Conservation (phyloP, 2,888 invertebrate genomes). For the Sussaba pulchella region DNA sequence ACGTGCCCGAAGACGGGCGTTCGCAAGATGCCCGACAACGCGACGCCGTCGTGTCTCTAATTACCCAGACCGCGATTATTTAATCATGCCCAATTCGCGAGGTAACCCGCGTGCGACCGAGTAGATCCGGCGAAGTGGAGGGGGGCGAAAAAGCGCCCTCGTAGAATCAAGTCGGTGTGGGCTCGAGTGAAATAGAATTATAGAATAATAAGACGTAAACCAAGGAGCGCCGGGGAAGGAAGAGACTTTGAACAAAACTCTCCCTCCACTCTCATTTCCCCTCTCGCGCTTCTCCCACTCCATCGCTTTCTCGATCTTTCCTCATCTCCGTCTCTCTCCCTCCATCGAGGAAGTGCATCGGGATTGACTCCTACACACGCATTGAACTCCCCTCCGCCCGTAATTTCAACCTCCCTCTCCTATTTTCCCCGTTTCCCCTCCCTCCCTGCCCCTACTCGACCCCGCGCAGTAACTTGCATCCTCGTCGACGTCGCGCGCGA, state of each 20-base stretch:
- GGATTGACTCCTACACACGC: constrained; percentile 46
- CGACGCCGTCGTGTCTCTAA: constrained; percentile 64
- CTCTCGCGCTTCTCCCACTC: no score
- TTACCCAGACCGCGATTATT: constrained; percentile 75
- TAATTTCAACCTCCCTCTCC: background rate
- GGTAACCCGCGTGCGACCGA: constrained; percentile 64
- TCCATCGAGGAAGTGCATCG: constrained; percentile 32
- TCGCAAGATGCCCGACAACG: constrained; percentile 49
- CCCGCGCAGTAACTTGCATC: background rate
- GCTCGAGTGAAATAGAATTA: constrained; percentile 24
- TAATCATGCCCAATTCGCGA: constrained; percentile 78
- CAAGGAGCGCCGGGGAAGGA: constrained; percentile 40
- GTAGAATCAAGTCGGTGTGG: constrained; percentile 14
- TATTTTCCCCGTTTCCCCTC: no score
- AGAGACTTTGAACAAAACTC: no score
- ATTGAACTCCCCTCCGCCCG: constrained; percentile 24
- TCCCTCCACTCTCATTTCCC: background rate
- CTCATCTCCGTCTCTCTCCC: background rate
- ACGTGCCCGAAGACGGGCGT: constrained; percentile 30
- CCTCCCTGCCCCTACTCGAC: background rate
- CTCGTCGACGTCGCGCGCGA: background rate
- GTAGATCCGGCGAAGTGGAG: constrained; percentile 42
- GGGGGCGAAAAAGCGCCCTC: constrained; percentile 24
- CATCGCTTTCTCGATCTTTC: no score
- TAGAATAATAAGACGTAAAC: constrained; percentile 13